Evolutionary conservation across 2,888 invertebrate genomes (phyloP), one percentile per base, ranked within the genome.

Genomic region (Temnothorax unifasciatus): DNA sequence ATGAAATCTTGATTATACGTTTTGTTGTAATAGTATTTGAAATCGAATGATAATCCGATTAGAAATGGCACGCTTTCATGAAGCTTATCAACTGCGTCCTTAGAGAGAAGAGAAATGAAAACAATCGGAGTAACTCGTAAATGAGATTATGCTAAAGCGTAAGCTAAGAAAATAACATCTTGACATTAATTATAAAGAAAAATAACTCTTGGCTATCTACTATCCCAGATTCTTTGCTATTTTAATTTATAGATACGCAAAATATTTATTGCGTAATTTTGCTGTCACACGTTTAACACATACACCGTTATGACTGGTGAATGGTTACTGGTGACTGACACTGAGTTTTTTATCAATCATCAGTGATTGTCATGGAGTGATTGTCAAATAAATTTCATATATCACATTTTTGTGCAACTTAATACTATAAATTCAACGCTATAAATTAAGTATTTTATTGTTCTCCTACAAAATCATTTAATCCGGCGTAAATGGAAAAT

Each of bases 71-170:
- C 5, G 21, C 75, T 75, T 63, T 75, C 15, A 21, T 77, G 90
- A 92, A 92, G 91, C 91, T 90, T 90, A 87, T 86, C 89, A 91
- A 92, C 89, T 91, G 90, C 87, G 63, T 44, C 34, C 61, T 82
- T 84, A 84, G 61, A 61, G 64, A 38, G 13, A 66, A 57, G n/a
- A 13, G 21, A 52, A 82, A 86, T 52, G 52, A 47, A 61, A 59
- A 61, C 15, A 57, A 57, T 54, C 44, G 21, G 11, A 47, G 18
- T 74, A 47, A 59, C n/a, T 41, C n/a, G 8, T 76, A 76, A 63
- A 21, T 63, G 75, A n/a, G 47, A 75, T 63, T 75, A 38, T 11
- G 1, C 25, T 50, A 63, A 61, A 50, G 18, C 15, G 1, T 21
- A 44, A 44, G 15, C n/a, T 18, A 41, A 13, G 21, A 59, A 34